phyloP scores from a whole-genome alignment of 2,888 invertebrate species.

The Spatulosminthurus flaviceps region DNA sequence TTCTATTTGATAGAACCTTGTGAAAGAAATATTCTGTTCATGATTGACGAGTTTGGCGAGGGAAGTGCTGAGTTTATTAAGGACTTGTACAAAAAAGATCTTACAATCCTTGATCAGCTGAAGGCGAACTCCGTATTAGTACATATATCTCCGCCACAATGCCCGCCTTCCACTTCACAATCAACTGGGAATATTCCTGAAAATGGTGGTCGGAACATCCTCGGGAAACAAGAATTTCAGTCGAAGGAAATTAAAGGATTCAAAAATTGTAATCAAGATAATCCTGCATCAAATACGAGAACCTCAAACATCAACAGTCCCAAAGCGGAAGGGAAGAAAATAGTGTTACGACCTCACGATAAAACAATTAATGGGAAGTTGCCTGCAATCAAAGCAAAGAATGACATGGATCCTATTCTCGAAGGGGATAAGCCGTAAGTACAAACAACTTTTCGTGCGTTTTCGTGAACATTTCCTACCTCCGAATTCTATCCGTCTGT shows the following conservation, averaged over 20 bases:
- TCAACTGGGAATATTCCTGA: too few species aligned
- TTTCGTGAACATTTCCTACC: neutral
- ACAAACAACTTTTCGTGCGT: neutral
- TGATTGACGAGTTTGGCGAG: constrained; percentile 76
- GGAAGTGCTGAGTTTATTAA: constrained; percentile 75
- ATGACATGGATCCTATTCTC: neutral
- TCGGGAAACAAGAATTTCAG: too few species aligned
- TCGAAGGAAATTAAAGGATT: too few species aligned
- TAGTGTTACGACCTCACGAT: too few species aligned
- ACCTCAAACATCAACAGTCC: too few species aligned
- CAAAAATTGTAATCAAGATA: too few species aligned
- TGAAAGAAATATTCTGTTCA: constrained; percentile 78
- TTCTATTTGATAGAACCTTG: constrained; percentile 70
- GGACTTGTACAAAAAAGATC: constrained; percentile 70
- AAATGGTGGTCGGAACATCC: too few species aligned
- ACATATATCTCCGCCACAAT: constrained; percentile 65
- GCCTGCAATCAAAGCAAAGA: neutral
- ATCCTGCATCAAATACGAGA: too few species aligned
- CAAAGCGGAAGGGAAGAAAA: too few species aligned
- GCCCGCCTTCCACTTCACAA: too few species aligned
- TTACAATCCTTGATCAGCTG: constrained; percentile 69
- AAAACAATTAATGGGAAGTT: too few species aligned
- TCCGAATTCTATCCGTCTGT: too few species aligned
- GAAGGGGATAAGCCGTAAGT: neutral
- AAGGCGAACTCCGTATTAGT: constrained; percentile 86